Base-by-base conservation (phyloP, 1,140 invertebrate genomes). In the Diabrotica virgifera region DNA sequence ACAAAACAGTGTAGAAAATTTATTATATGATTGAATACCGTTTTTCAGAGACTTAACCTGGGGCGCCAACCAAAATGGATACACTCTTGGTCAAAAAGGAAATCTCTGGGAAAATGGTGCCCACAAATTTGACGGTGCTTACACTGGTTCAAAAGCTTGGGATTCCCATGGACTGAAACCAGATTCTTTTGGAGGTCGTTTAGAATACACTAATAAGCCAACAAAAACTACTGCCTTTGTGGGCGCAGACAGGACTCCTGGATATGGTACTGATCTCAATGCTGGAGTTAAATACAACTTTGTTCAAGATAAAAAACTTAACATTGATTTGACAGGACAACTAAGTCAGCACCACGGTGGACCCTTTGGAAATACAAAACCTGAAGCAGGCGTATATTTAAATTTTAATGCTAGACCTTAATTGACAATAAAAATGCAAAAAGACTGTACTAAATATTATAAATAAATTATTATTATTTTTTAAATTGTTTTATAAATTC, bases 291-390 rank as follows among this genome's bases (percentile, higher is more conserved):
- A 53, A 24, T 53, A 53, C 5, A 53, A 13, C 7, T 11, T 53
- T n/a, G n/a, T 5, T 24, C 2, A 24, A 24, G 52, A 8, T 2
- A 53, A 53, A 53, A 4, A 65, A 55, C 54, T 37, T 3, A 57
- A 63, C 7, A 37, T 69, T 7, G 67, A 62, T 12, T 6, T 66
- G 10, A 63, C 64, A 40, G 67, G 63, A 8, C 52, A 65, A 58
- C 65, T 65, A 37, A 13, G 12, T 24, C 24, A 24, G 4, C 63
- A 65, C 53, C 58, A 62, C 4, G 24, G 24, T 24, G 64, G 63
- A n/a, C 55, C 67, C 2, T 55, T 56, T 38, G 60, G 63, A 0
- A 65, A 50, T 56, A 11, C 54, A 0, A 50, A 52, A 9, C 59
- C 63, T 2, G 36, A 65, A 11, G 51, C 9, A 11, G 62, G 63